These are phyloP conservation scores for Alcedo quadribrachys DNA, from an alignment of 2,797 vertebrate species.

Conservation along the genomic window DNA sequence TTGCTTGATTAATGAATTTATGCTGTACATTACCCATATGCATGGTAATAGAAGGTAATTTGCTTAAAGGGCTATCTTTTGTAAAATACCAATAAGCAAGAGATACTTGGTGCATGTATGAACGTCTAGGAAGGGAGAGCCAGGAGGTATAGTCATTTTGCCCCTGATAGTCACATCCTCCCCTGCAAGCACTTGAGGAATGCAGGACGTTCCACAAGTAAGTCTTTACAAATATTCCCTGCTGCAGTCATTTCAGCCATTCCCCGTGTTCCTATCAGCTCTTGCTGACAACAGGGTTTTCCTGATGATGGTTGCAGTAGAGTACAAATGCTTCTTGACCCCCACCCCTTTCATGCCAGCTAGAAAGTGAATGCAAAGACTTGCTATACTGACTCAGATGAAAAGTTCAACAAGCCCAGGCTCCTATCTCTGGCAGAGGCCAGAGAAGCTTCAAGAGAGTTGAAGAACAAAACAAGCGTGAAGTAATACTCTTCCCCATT, in stretches of 20 bases:
- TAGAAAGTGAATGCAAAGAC: neutral
- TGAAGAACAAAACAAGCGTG: neutral
- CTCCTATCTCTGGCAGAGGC: conserved; percentile 7
- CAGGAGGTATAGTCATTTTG: conserved; percentile 20
- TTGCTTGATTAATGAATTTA: conserved; percentile 43
- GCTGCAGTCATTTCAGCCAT: neutral
- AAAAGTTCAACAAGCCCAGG: conserved; percentile 26
- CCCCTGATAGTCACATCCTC: neutral
- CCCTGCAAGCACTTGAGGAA: neutral
- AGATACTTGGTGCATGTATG: neutral
- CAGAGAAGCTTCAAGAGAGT: neutral
- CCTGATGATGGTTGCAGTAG: neutral
- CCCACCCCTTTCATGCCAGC: neutral
- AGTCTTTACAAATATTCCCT: neutral
- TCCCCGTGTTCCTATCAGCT: neutral
- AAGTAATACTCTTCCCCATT: neutral
- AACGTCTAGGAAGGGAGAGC: neutral
- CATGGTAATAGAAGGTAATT: neutral
- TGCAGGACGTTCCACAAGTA: conserved; percentile 49
- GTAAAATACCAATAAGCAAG: neutral
- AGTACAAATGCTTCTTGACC: neutral
- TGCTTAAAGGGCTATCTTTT: neutral
- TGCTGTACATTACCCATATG: neutral
- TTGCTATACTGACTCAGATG: neutral
- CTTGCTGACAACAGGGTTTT: conserved; percentile 16